Base-by-base conservation (phyloP, 2,797 vertebrate genomes). In the Pangasius larnaudii region DNA sequence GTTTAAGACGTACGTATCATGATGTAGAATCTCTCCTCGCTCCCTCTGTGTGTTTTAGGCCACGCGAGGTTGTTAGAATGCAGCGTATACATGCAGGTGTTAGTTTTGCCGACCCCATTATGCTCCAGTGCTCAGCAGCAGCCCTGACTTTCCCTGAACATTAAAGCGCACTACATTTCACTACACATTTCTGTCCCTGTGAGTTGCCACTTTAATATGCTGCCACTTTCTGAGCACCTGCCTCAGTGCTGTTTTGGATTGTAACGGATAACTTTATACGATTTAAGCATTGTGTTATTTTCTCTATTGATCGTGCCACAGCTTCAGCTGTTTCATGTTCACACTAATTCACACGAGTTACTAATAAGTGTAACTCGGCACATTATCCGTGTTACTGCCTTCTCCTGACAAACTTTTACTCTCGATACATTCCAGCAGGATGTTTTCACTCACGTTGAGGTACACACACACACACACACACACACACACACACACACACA, bases 391-490 rank as follows among this genome's bases (percentile, higher is more conserved):
- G 91, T 89, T 89, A 92, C 93, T 94, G 92, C 94, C 93, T 94
- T 93, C 92, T 94, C 93, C 91, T 89, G 92, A 94, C 85, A 94
- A 90, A 90, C 80, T 88, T 95, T 95, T 94, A 67, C 92, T 93
- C 93, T 94, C 91, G 88, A 92, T 92, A 96, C 95, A 96, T 96
- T 96, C 96, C 96, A 95, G 92, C 91, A 89, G 93, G 94, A 95
- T 95, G 95, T 94, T 95, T 96, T 96, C 91, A 94, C 90, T 93
- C 74, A 30, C 93, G 85, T 91, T 75, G 85, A 85, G 81, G 86
- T 18, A 30, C 6, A 3, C 5, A 8, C 27, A n/a, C 22, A 3
- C 69, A 74, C 1, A 1, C 6, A 74, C 14, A 24, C 22, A 3
- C 69, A 74, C 1, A 1, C 6, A 74, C 14, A 4, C 22, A 3